Percentiles rank a stretch among this genome's conserved stretches.
Evolutionary conservation across 2,113 vertebrate species (phyloP).

Genomic region (Tyto alba): DNA sequence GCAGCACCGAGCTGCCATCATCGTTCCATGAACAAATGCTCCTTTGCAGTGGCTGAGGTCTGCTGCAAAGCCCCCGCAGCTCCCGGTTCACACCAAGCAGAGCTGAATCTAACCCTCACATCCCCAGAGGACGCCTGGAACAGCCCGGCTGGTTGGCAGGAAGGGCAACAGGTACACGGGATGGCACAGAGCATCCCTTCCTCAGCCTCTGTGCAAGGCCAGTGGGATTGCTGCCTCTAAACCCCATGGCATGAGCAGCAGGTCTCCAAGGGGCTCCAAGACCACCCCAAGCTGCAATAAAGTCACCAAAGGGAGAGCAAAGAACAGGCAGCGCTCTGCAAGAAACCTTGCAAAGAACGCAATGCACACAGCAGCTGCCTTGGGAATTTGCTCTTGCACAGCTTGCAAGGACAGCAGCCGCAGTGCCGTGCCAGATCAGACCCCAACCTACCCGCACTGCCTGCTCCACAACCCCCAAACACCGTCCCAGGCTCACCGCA

Average conservation of each 20-base stretch:
- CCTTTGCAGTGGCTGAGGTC: accelerated
- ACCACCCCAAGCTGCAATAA: not conserved
- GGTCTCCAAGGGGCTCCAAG: not conserved
- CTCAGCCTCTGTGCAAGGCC: accelerated
- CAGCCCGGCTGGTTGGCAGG: not conserved
- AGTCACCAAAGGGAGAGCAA: not conserved
- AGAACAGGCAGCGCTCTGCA: not conserved
- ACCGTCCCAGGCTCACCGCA: not conserved
- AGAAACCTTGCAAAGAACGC: not conserved
- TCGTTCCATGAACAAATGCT: not conserved
- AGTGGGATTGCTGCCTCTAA: not conserved
- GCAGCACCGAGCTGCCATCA: not conserved
- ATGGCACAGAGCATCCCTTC: not conserved
- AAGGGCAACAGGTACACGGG: accelerated
- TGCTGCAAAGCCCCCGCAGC: not conserved
- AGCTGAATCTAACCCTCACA: accelerated
- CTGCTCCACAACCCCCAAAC: not conserved
- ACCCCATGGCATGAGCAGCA: accelerated
- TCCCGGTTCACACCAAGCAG: not conserved
- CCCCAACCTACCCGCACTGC: not conserved
- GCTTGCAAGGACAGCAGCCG: too few relatives aligned
- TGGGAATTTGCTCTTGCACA: too few relatives aligned
- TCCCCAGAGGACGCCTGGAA: accelerated
- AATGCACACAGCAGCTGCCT: not conserved
- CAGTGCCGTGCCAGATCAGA: not conserved